Evolutionary conservation across 2,113 vertebrate species (phyloP).

Genomic region (Takifugu bimaculatus): DNA sequence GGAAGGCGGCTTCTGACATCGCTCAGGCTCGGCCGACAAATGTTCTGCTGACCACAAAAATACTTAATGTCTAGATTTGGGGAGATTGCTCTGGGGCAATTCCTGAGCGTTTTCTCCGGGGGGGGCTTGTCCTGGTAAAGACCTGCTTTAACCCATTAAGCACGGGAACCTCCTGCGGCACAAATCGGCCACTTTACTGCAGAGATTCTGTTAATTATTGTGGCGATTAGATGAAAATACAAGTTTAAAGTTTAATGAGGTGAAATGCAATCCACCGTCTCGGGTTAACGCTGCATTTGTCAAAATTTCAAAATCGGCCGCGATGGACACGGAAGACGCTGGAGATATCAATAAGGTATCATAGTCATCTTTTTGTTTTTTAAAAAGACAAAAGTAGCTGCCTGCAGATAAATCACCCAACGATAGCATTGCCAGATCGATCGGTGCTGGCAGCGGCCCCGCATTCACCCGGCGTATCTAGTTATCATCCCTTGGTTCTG

Average conservation of each 20-base stretch:
- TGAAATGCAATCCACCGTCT: slow-evolving; percentile 40
- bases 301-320: slow-evolving; percentile 33
- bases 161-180: neutral
- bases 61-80: slow-evolving; percentile 26
- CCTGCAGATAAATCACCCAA: slow-evolving; percentile 48
- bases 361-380: slow-evolving; percentile 31
- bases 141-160: slow-evolving; percentile 10
- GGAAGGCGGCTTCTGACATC: slow-evolving; percentile 39
- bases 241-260: slow-evolving; percentile 42
- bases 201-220: slow-evolving; percentile 41
- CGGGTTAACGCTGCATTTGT: slow-evolving; percentile 40
- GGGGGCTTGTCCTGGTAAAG: slow-evolving; percentile 36
- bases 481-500: slow-evolving; percentile 49
- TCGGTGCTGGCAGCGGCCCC: slow-evolving; percentile 49
- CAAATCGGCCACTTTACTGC: slow-evolving; percentile 13
- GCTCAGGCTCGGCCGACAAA: slow-evolving; percentile 38
- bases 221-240: slow-evolving; percentile 37
- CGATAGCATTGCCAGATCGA: slow-evolving; percentile 58
- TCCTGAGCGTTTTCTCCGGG: slow-evolving; percentile 42
- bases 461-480: slow-evolving; percentile 27
- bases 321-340: slow-evolving; percentile 39
- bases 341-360: slow-evolving; percentile 49
- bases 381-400: slow-evolving; percentile 49
- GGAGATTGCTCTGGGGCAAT: slow-evolving; percentile 44
- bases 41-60: slow-evolving; percentile 62